phyloP scores from a whole-genome alignment of 2,113 vertebrate genomes.

The Rhodinocichla rosea region DNA sequence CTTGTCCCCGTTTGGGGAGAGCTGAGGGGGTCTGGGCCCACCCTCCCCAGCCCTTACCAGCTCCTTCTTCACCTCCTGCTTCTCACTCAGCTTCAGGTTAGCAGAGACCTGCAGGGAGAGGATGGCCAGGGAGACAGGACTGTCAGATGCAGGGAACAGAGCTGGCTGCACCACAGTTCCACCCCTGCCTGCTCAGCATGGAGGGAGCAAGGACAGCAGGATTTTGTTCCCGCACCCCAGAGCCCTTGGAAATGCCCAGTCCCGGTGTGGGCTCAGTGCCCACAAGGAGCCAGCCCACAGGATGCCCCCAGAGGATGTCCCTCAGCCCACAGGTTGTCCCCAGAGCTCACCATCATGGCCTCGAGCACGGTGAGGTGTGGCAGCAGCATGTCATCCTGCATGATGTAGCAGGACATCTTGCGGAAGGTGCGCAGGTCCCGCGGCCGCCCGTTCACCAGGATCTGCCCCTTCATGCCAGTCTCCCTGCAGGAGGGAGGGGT shows the following conservation, averaged over 20 bases:
- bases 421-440: conserved; percentile 94
- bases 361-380: conserved; percentile 90
- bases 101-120: conserved; percentile 84
- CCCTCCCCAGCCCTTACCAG: conserved; percentile 78
- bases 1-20: accelerated
- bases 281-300: neutral
- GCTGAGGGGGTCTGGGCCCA: neutral
- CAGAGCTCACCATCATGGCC: conserved; percentile 92
- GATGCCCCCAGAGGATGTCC: neutral
- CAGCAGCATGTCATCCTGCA: conserved; percentile 98
- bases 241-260: neutral
- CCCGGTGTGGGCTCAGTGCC: neutral
- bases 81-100: conserved; percentile 95
- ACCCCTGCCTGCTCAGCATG: neutral
- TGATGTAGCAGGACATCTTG: conserved; percentile 99
- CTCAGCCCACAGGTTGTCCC: neutral
- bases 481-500: conserved; percentile 69
- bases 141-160: neutral
- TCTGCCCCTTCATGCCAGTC: conserved; percentile 96
- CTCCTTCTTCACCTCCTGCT: conserved; percentile 93
- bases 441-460: conserved; percentile 87
- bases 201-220: neutral
- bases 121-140: neutral
- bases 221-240: neutral
- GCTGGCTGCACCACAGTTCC: accelerated